Evolutionary conservation across 2,888 invertebrate species (phyloP).

Genomic region (Mystacides longicornis): DNA sequence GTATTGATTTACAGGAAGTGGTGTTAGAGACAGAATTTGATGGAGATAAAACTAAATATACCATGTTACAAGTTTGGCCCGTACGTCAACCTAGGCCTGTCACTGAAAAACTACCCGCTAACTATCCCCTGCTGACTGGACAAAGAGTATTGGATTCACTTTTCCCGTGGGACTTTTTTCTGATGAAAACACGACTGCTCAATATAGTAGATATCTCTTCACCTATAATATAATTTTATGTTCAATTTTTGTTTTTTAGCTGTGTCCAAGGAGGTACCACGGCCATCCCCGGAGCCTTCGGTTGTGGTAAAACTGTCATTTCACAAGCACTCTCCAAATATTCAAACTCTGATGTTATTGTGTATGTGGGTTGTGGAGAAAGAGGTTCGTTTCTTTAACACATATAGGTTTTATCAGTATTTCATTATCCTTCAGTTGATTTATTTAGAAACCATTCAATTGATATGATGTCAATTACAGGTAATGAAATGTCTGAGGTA

Average conservation of each 20-base stretch:
- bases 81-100: conserved; percentile 95
- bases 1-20: conserved; percentile 60
- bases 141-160: conserved; percentile 97
- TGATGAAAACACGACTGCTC: no score
- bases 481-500: conserved; percentile 99
- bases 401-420: background rate
- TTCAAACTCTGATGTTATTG: conserved; percentile 98
- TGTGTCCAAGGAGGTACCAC: conserved; percentile 99
- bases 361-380: conserved; percentile 99
- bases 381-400: conserved; percentile 53
- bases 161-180: conserved; percentile 73
- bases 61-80: conserved; percentile 99
- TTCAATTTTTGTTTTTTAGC: conserved; percentile 48
- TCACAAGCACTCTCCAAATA: conserved; percentile 99
- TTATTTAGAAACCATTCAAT: background rate
- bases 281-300: conserved; percentile 98
- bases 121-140: conserved; percentile 95
- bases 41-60: conserved; percentile 84
- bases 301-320: conserved; percentile 99
- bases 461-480: conserved; percentile 27
- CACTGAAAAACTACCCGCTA: conserved; percentile 97
- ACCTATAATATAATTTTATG: background rate
- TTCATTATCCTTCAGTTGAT: background rate
- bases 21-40: conserved; percentile 98
- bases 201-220: background rate